Percentiles rank a stretch among this genome's conserved stretches.
Conservation (phyloP, 1,140 invertebrate genomes). For the Drosophila equinoxialis region DNA sequence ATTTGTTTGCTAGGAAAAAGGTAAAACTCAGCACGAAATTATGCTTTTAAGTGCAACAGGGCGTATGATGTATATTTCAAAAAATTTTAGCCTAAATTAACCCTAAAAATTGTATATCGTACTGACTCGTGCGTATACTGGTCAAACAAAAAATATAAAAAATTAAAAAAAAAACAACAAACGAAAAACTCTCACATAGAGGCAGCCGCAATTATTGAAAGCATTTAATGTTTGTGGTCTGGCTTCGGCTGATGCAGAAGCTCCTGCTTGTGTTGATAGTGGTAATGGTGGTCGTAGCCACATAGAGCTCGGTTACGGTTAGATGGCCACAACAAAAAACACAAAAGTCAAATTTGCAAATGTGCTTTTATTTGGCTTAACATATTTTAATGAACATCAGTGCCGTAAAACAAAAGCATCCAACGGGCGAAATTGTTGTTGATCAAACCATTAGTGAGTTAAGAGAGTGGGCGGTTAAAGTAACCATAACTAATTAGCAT, state of each 20-base stretch:
- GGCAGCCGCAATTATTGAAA: constrained; percentile 68
- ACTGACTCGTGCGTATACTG: constrained; percentile 44
- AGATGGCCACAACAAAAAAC: constrained; percentile 39
- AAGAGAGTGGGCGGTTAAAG: constrained; percentile 9
- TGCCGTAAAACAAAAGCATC: constrained; percentile 15
- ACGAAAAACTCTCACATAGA: constrained; percentile 35
- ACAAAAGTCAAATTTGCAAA: constrained; percentile 52
- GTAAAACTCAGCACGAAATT: constrained; percentile 9
- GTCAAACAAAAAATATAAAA: constrained; percentile 1
- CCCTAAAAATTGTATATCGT: constrained; percentile 20
- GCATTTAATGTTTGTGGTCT: constrained; percentile 60
- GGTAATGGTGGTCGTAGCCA: constrained; percentile 10
- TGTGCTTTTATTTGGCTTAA: constrained; percentile 64
- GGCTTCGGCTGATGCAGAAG: constrained; percentile 11
- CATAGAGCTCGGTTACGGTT: constrained; percentile 40
- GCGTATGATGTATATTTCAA: constrained; percentile 59
- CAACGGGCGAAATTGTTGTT: constrained; percentile 11
- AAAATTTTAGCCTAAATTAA: no score
- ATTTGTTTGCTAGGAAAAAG: background rate
- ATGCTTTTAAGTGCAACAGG: constrained; percentile 46
- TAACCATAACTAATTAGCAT: constrained; percentile 4
- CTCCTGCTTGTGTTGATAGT: background rate
- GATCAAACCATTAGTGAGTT: constrained; percentile 21
- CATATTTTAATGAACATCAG: constrained; percentile 74
- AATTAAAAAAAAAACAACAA: background rate